These are phyloP conservation scores for Rotaria sp. DNA, from an alignment of 2,888 invertebrate species.

Conservation along the genomic window DNA sequence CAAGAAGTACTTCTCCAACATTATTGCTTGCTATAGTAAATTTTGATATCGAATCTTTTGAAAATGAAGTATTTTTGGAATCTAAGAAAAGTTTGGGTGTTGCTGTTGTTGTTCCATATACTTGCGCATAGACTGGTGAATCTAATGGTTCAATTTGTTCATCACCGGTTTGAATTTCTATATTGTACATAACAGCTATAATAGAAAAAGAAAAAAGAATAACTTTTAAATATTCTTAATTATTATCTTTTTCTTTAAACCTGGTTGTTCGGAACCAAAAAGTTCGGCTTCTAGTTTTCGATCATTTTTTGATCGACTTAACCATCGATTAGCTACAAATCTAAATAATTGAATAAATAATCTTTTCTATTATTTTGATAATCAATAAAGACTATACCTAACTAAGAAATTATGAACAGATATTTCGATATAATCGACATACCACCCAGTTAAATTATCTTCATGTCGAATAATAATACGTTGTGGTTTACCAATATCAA, in stretches of 20 bases:
- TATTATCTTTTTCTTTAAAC: not conserved
- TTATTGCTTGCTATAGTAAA: not conserved
- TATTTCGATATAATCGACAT: not conserved
- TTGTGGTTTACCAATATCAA: slow-evolving; percentile 25
- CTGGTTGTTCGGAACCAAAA: not conserved
- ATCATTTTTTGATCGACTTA: not conserved
- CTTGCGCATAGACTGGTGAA: not conserved
- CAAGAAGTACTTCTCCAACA: not conserved
- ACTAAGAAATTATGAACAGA: not conserved
- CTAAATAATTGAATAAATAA: not conserved
- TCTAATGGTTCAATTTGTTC: not conserved
- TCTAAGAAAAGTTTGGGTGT: not conserved
- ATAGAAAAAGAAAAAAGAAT: not conserved
- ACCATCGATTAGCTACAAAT: slow-evolving; percentile 5
- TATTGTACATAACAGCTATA: not conserved
- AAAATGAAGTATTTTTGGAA: not conserved
- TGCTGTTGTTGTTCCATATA: not conserved
- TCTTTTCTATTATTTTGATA: too few species aligned
- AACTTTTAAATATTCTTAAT: too few species aligned
- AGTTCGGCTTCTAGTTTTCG: not conserved
- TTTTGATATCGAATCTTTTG: not conserved
- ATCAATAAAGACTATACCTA: not conserved
- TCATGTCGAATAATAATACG: slow-evolving; percentile 7
- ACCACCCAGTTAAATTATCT: not conserved
- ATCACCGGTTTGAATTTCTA: not conserved